phyloP scores from a whole-genome alignment of 2,888 invertebrate species.

The Busseola fusca region DNA sequence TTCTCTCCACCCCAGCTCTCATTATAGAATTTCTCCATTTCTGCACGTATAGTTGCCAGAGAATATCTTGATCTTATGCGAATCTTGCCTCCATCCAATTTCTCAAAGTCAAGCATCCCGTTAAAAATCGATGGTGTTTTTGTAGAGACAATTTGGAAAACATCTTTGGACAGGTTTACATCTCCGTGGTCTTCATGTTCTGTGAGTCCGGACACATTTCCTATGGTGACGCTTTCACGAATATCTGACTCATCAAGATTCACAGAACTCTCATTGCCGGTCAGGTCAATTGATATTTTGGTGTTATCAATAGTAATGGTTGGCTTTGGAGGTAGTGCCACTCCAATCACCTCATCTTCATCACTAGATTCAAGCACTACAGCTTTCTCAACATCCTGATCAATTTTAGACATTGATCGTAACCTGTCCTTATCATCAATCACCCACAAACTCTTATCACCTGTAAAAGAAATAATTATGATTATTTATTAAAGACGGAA shows the following conservation, averaged over 20 bases:
- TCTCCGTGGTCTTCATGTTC: slow-evolving; percentile 72
- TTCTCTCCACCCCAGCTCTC: too few relatives aligned
- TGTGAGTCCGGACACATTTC: slow-evolving; percentile 80
- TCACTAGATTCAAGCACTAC: too few relatives aligned
- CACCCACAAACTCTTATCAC: slow-evolving; percentile 88
- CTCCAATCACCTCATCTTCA: too few relatives aligned
- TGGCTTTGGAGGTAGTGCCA: too few relatives aligned
- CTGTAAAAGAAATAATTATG: slow-evolving; percentile 78
- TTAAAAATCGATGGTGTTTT: slow-evolving; percentile 83
- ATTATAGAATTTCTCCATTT: too few relatives aligned
- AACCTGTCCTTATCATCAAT: slow-evolving; percentile 85
- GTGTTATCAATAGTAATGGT: too few relatives aligned
- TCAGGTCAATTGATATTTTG: too few relatives aligned
- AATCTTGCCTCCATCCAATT: slow-evolving; percentile 78
- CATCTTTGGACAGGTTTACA: slow-evolving; percentile 57
- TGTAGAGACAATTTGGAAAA: slow-evolving; percentile 79
- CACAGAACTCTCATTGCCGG: too few relatives aligned
- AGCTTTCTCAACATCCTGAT: too few relatives aligned
- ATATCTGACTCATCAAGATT: slow-evolving; percentile 70
- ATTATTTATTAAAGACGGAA: slow-evolving; percentile 64
- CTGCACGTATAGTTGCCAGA: too few relatives aligned
- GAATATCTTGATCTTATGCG: slow-evolving; percentile 81
- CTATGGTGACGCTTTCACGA: slow-evolving; percentile 81
- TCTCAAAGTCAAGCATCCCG: slow-evolving; percentile 84
- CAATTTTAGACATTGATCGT: slow-evolving; percentile 57